phyloP scores from a whole-genome alignment of 2,888 invertebrate species.

The Caenorhabditis macrosperma region DNA sequence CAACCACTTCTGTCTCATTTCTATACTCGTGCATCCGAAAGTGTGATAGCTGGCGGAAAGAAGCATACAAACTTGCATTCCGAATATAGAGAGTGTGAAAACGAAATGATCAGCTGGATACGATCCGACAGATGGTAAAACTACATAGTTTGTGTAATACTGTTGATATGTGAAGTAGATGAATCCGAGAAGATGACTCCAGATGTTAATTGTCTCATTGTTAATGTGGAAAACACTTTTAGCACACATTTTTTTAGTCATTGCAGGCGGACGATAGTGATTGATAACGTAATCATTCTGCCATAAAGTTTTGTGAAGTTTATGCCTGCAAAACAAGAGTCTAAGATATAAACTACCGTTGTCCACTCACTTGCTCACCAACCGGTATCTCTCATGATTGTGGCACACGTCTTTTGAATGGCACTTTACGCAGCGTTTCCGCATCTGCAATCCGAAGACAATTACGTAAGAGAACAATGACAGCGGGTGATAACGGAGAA shows the following conservation, averaged over 20 bases:
- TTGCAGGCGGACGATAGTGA: conserved; percentile 81
- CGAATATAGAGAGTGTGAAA: conserved; percentile 88
- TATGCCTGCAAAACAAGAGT: conserved; percentile 60
- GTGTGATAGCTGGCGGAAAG: conserved; percentile 94
- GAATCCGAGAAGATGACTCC: conserved; percentile 89
- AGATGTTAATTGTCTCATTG: conserved; percentile 96
- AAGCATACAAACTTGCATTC: conserved; percentile 94
- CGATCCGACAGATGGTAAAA: conserved; percentile 85
- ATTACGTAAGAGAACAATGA: conserved; percentile 1
- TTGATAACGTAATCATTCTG: conserved; percentile 77
- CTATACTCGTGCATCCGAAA: conserved; percentile 92
- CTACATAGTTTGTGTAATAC: conserved; percentile 86
- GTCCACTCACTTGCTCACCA: conserved; percentile 54
- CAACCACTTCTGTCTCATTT: conserved; percentile 89
- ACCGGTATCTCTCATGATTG: conserved; percentile 57
- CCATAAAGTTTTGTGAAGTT: conserved; percentile 72
- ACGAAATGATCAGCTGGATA: conserved; percentile 89
- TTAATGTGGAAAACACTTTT: conserved; percentile 97
- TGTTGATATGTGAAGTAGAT: conserved; percentile 88
- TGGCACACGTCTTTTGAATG: conserved; percentile 54
- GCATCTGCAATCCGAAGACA: conserved; percentile 24
- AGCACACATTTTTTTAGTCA: conserved; percentile 89
- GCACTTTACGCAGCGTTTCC: conserved; percentile 52
- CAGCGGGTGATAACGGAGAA: conserved; percentile 6
- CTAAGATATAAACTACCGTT: conserved; percentile 18